These are phyloP conservation scores for Macrocentrus cingulum DNA, from an alignment of 1,140 invertebrate species.

Conservation along the genomic window DNA sequence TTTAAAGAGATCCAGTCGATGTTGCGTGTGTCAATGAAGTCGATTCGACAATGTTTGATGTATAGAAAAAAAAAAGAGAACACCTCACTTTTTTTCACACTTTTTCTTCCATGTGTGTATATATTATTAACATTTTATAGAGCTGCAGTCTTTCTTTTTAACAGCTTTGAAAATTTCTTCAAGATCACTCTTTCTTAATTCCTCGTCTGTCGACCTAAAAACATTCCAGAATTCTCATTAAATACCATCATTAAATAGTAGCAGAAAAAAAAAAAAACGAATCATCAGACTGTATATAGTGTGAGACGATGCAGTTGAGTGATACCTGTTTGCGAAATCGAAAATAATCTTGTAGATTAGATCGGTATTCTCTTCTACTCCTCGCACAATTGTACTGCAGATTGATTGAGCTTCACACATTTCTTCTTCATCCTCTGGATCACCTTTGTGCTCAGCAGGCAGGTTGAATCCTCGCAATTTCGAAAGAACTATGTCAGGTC, in stretches of 20 bases:
- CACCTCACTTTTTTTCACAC: background rate
- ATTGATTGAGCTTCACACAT: conserved; percentile 46
- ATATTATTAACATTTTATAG: conserved; percentile 31
- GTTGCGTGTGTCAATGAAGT: conserved; percentile 5
- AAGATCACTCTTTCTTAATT: conserved; percentile 41
- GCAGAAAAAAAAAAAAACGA: conserved; percentile 7
- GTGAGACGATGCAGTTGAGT: conserved; percentile 1
- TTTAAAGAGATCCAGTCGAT: background rate
- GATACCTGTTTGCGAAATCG: conserved; percentile 46
- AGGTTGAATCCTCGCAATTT: conserved; percentile 44
- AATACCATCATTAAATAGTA: background rate
- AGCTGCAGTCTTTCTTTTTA: conserved; percentile 44
- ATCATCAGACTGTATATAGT: too few species aligned
- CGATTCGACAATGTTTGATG: background rate
- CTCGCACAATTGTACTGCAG: conserved; percentile 44
- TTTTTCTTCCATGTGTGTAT: background rate
- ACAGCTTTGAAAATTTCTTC: conserved; percentile 45
- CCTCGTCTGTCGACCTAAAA: conserved; percentile 39
- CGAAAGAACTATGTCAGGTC: conserved; percentile 45
- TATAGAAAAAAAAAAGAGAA: too few species aligned
- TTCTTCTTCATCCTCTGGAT: conserved; percentile 9
- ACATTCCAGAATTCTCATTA: conserved; percentile 5
- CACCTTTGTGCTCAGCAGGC: conserved; percentile 44
- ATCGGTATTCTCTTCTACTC: conserved; percentile 35
- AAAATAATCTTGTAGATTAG: conserved; percentile 44